Percentiles rank a stretch among this genome's conserved stretches.
phyloP scores from a whole-genome alignment of 2,113 vertebrate species.

The Silurus glanis region DNA sequence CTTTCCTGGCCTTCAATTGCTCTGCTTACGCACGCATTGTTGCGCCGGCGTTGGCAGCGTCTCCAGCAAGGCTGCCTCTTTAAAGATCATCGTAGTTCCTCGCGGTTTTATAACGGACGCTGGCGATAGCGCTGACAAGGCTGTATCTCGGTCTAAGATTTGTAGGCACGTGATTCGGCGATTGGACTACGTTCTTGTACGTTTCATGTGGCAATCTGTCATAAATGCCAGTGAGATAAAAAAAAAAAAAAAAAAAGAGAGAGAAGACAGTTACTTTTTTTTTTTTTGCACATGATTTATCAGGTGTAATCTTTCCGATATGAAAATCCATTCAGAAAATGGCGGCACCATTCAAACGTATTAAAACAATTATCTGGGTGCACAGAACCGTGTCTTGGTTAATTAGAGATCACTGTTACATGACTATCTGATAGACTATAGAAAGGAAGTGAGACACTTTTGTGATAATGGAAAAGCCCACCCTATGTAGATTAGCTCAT shows the following conservation, averaged over 20 bases:
- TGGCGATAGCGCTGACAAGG: neutral
- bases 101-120: neutral
- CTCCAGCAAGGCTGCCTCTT: constrained; percentile 19
- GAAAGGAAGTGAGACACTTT: neutral
- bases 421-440: neutral
- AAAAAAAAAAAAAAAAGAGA: too few species aligned
- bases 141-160: neutral
- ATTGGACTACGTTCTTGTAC: neutral
- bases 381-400: constrained; percentile 1
- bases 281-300: neutral
- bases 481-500: too few species aligned
- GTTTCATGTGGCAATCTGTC: neutral
- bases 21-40: constrained; percentile 8
- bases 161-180: neutral
- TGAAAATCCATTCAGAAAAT: neutral
- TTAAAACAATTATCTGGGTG: neutral
- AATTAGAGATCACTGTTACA: neutral
- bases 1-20: neutral
- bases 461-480: neutral
- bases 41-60: neutral
- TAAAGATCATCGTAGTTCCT: constrained; percentile 2
- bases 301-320: neutral
- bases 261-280: neutral
- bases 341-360: neutral
- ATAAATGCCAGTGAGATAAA: neutral